phyloP scores from a whole-genome alignment of 2,888 invertebrate genomes.

The Nudaria mundana region DNA sequence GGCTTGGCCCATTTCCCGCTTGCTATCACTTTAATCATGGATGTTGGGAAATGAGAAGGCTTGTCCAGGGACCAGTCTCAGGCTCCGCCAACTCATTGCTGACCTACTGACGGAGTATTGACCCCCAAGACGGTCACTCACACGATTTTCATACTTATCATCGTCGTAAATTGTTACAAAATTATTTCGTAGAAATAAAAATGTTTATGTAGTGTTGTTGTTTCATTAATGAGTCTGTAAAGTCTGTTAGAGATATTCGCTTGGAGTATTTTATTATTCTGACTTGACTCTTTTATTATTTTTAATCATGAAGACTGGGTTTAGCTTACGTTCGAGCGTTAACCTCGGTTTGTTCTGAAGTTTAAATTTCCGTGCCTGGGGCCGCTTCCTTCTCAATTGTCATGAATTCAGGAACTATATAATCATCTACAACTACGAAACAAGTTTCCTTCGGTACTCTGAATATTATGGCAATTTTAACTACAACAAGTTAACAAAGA shows the following conservation, averaged over 20 bases:
- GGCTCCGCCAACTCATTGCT: constrained; percentile 45
- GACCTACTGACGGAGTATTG: constrained; percentile 72
- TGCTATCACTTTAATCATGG: constrained; percentile 19
- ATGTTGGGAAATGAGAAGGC: constrained; percentile 33
- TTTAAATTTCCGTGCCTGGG: no score
- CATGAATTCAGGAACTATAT: no score
- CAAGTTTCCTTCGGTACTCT: no score
- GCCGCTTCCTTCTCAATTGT: no score
- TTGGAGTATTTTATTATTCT: background rate
- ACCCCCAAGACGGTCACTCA: constrained; percentile 44
- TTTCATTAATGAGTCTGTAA: background rate
- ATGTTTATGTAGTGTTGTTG: background rate
- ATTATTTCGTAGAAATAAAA: constrained; percentile 6
- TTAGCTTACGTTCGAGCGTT: no score
- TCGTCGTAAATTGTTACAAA: constrained; percentile 11
- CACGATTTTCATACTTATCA: constrained; percentile 24
- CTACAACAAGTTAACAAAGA: no score
- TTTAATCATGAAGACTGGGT: no score
- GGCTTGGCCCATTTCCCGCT: constrained; percentile 12
- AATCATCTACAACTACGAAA: no score
- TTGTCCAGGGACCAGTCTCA: constrained; percentile 41
- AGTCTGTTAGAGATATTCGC: background rate
- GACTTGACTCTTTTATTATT: no score
- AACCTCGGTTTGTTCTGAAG: no score
- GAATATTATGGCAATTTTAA: no score